These are phyloP conservation scores for Tolypeutes matacus DNA, from an alignment of 2,797 vertebrate species.

Conservation along the genomic window DNA sequence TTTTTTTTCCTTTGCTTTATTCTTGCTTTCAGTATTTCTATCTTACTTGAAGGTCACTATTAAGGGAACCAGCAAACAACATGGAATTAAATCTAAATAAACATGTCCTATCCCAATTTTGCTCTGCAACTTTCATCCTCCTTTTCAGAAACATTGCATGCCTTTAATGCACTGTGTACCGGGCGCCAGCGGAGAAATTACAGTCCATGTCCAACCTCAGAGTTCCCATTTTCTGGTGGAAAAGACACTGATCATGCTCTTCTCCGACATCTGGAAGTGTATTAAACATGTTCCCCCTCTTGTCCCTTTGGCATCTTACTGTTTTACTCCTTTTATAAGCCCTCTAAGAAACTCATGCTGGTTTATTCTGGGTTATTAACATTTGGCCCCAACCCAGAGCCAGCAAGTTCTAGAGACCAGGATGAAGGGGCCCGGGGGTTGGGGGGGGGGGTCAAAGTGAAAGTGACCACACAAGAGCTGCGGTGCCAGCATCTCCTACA, in stretches of 20 bases:
- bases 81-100: neutral
- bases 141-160: rapidly evolving
- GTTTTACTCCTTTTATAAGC: neutral
- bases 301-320: neutral
- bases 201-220: neutral
- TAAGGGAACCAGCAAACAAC: neutral
- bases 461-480: neutral
- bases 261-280: neutral
- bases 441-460: neutral
- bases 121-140: neutral
- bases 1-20: neutral
- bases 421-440: neutral
- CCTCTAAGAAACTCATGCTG: neutral
- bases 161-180: rapidly evolving
- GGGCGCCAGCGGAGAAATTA: neutral
- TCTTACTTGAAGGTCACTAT: neutral
- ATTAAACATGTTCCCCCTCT: neutral
- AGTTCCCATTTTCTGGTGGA: neutral
- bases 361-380: neutral
- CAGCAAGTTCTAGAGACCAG: neutral
- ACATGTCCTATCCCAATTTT: neutral
- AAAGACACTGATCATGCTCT: neutral
- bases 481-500: neutral
- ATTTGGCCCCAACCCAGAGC: neutral
- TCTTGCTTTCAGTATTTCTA: neutral